These are phyloP conservation scores for Gobio occitaniae DNA, from an alignment of 2,797 vertebrate genomes.

Conservation along the genomic window DNA sequence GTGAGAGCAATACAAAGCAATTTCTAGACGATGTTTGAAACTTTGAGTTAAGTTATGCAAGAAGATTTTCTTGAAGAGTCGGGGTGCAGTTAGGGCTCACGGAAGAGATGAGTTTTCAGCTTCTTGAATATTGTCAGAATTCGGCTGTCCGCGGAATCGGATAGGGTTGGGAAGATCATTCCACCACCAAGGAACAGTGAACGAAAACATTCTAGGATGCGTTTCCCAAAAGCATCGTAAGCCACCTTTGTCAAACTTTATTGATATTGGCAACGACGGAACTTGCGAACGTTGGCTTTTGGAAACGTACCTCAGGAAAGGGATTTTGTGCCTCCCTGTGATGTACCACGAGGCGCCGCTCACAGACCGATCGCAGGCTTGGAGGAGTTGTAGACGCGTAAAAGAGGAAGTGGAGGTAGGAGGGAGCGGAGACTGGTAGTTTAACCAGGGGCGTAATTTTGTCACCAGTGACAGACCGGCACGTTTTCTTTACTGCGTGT, in stretches of 20 bases:
- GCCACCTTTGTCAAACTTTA: no score
- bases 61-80: no score
- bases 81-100: no score
- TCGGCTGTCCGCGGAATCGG: neutral
- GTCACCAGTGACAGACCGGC: neutral
- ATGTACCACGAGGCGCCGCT: constrained; percentile 21
- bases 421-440: no score
- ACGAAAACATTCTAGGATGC: neutral
- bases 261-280: no score
- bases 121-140: neutral
- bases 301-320: neutral
- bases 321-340: neutral
- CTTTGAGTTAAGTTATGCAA: neutral
- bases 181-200: neutral
- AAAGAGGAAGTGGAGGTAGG: neutral
- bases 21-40: neutral
- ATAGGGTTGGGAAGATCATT: neutral
- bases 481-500: neutral
- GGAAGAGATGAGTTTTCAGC: neutral
- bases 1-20: neutral
- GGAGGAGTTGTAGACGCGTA: neutral
- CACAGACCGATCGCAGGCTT: neutral
- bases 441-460: neutral
- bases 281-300: no score
- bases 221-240: no score